A percentile compares a stretch with the other conserved stretches of the same genome.
Conservation (phyloP, 2,797 vertebrate species). For the Sebastes trivittatus region DNA sequence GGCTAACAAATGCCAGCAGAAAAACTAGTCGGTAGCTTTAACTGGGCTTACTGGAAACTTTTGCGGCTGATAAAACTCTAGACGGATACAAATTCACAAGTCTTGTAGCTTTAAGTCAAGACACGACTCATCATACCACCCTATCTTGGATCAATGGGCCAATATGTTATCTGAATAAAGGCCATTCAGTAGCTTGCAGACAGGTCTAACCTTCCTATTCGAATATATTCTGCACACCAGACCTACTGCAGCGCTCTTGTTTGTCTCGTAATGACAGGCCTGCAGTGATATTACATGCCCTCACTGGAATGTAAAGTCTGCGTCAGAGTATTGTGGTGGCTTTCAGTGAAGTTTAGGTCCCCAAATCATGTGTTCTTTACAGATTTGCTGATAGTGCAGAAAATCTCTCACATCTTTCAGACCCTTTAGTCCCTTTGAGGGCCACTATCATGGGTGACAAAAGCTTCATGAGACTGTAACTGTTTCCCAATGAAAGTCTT, state of each 20-base stretch:
- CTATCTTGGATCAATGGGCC: not conserved
- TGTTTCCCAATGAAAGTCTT: not conserved
- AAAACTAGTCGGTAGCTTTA: not conserved
- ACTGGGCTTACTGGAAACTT: not conserved
- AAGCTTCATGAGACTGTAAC: not conserved
- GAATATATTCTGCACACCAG: not conserved
- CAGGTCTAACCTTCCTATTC: not conserved
- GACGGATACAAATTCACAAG: not conserved
- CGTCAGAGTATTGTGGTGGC: not conserved
- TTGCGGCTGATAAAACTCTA: not conserved
- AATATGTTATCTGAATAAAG: not conserved
- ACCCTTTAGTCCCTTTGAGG: no score
- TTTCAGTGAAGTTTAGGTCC: not conserved
- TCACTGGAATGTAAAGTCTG: not conserved
- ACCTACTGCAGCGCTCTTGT: not conserved
- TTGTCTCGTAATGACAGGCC: constrained; percentile 4
- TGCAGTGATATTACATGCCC: not conserved
- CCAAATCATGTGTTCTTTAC: not conserved
- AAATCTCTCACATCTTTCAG: not conserved
- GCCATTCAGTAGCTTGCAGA: not conserved
- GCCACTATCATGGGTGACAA: not conserved
- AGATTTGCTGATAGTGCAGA: no score
- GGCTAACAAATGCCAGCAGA: not conserved
- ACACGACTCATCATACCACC: not conserved
- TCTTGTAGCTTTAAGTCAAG: not conserved